Conservation (phyloP, 2,113 vertebrate genomes). For the Silurus meridionalis region DNA sequence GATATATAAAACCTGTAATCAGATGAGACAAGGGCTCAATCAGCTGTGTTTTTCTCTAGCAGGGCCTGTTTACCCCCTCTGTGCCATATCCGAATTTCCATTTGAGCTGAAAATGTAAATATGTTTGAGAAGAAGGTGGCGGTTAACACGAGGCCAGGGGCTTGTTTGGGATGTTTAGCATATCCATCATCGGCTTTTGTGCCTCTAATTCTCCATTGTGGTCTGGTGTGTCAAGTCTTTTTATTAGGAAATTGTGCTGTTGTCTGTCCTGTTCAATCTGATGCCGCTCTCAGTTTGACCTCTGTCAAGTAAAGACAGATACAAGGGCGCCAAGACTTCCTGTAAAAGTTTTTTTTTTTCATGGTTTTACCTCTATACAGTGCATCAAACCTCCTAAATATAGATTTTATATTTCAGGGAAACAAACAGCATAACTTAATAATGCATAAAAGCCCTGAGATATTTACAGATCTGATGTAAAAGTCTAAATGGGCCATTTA, state of each 20-base stretch:
- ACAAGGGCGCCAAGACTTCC: neutral
- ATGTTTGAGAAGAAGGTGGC: constrained; percentile 38
- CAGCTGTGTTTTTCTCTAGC: constrained; percentile 45
- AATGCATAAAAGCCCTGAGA: neutral
- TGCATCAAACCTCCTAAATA: neutral
- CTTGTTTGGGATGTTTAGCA: constrained; percentile 37
- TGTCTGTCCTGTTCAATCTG: constrained; percentile 4
- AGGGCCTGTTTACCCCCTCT: constrained; percentile 50
- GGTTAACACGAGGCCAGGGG: constrained; percentile 34
- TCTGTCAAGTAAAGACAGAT: neutral
- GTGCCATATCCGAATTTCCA: constrained; percentile 51
- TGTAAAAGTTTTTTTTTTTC: neutral
- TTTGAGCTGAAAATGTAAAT: constrained; percentile 58
- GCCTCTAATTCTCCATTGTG: constrained; percentile 36
- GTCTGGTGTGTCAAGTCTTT: constrained; percentile 21
- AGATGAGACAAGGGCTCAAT: constrained; percentile 59
- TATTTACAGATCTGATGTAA: neutral
- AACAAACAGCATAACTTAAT: neutral
- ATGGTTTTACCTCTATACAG: neutral
- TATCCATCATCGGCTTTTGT: constrained; percentile 41
- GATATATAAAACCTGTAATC: constrained; percentile 61
- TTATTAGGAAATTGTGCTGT: constrained; percentile 10
- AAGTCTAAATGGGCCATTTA: neutral
- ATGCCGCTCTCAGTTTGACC: neutral
- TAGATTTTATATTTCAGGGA: neutral